Base-by-base conservation (phyloP, 1,140 invertebrate genomes). In the Ceratitis capitata region DNA sequence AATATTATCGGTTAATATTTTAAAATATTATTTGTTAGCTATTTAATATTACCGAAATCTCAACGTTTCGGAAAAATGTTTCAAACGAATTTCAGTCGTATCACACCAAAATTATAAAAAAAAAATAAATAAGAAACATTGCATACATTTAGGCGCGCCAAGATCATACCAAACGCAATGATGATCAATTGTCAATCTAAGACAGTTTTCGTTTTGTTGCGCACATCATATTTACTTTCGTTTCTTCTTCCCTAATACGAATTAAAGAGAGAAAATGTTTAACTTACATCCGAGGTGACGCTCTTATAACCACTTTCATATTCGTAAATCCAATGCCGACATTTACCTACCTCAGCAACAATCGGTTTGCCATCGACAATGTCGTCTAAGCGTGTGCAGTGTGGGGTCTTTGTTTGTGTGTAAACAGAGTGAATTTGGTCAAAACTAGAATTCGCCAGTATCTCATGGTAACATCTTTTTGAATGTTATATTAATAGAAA, bases 261-360 rank as follows among this genome's bases (percentile, higher is more conserved):
- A n/a, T n/a, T n/a, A n/a, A n/a, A n/a, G n/a, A n/a, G n/a, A n/a
- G n/a, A n/a, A n/a, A n/a, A n/a, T n/a, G n/a, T n/a, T n/a, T n/a
- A n/a, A 45, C 78, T 85, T 89, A 94, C 94, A 91, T 94, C 93
- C 64, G 93, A 92, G 49, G 93, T 93, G n/a, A 94, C 91, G 83
- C 93, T 94, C 42, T 92, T 88, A 85, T 93, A 94, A 83, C 90
- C 92, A 86, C 89, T 92, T 61, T 92, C 92, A 29, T 88, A 89
- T 42, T 92, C 91, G 86, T 92, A 94, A 10, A 91, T 89, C 93
- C 93, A 94, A 7, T 87, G 74, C 9, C 87, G n/a, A 45, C 91
- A 91, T 82, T 92, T 88, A 69, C 64, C 85, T 0, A 89, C 88
- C 82, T 69, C 16, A 12, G 85, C 86, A 85, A 84, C 87, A 86